Evolutionary conservation across 2,113 vertebrate species (phyloP), one percentile per base, ranked within the genome.

Genomic region (Mormoops blainvillei): DNA sequence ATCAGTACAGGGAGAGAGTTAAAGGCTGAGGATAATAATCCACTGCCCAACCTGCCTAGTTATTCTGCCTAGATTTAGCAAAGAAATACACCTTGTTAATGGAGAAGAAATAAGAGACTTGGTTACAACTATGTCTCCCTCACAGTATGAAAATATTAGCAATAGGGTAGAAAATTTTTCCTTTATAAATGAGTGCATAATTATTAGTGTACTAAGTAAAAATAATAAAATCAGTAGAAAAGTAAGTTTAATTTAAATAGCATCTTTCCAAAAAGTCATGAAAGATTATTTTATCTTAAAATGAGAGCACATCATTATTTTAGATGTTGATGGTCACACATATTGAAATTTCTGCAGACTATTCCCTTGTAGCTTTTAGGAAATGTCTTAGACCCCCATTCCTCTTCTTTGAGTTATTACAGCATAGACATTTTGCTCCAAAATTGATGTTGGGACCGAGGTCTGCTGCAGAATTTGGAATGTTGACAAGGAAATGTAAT

Each of bases 211-310:
- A 61, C 5, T 78, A 31, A 58, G 4, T 43, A 56, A 76, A 82
- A 26, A 22, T 18, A 87, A 65, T 71, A n/a, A 13, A 87, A 81
- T 50, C 8, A 70, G 20, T 12, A 71, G 81, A 71, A 89, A 24
- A 73, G 58, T 6, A 89, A 74, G 33, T 85, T 65, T 91, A 22
- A 89, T 81, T 93, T 82, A 65, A 45, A 36, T 65, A 63, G 2
- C 0, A 1, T 28, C 2, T 73, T 96, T 91, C 5, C 14, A 91
- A 15, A 43, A 11, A n/a, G 24, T 65, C 7, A 33, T 68, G 10
- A 89, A 85, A 11, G 26, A 88, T 38, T 68, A 54, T 63, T 92
- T 94, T 4, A 80, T 56, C 45, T 96, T 81, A 81, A 89, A 65
- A 73, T 78, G 15, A 67, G 38, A 31, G 13, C 74, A 58, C 45